Evolutionary conservation across 1,140 invertebrate genomes (phyloP), one percentile per base, ranked within the genome.

Genomic region (Trypoxylus dichotomus): DNA sequence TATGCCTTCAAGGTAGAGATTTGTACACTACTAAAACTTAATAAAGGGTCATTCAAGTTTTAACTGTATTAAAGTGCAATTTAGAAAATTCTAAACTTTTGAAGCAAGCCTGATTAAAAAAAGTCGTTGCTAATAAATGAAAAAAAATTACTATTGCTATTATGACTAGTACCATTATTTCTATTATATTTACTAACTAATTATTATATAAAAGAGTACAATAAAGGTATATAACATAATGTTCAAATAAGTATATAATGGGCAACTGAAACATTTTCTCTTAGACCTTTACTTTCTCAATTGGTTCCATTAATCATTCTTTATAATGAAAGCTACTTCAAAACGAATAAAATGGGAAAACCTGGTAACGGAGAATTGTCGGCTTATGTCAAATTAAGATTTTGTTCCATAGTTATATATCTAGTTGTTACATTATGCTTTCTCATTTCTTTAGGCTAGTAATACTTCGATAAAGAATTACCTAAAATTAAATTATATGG

Each of bases 1-100:
- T 37, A 37, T 37, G 32, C 32, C 10, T 8, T 8, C 32, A 37
- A 37, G 32, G 32, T 37, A 37, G 10, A 37, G 32, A 37, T 37
- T 37, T 37, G 32, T 37, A 58, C 47, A 21, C 15, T 58, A 58
- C 15, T 58, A 58, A 5, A 58, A 58, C 3, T 68, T 24, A 68
- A 63, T 63, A 63, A 68, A 21, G 7, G 15, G 72, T 74, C 72
- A 41, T 74, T 74, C 15, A 74, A 37, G 21, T 74, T 74, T 68
- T 68, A 68, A 75, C 74, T 54, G 74, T 54, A 75, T 75, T 75
- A 54, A 75, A 75, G 74, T 75, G 74, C 74, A 75, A 75, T 75
- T 75, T 75, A 75, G 74, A 75, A 42, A 75, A 75, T 75, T 75
- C 74, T 75, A 75, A 68, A 68, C 60, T 68, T 27, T 68, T 27